Conservation (phyloP, 2,113 vertebrate genomes). For the rabbit (Oryctolagus cuniculus) region mOryCun1.1 NC_091434.1:173771501-173772000, state of each 20-base stretch:
- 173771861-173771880: too few species aligned
- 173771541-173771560: not conserved
- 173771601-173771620: conserved; percentile 18
- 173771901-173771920: too few species aligned
- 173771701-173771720: not conserved
- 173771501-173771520: conserved; percentile 7
- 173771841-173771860: not conserved
- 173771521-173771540: conserved; percentile 1
- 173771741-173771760: not conserved
- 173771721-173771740: not conserved
- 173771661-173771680: not conserved
- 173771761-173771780: not conserved
- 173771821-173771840: not conserved
- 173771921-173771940: too few species aligned
- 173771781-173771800: not conserved
- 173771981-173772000: too few species aligned
- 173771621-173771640: not conserved
- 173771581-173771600: conserved; percentile 28
- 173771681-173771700: not conserved
- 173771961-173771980: too few species aligned
- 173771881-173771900: too few species aligned
- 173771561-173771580: not conserved
- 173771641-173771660: not conserved
- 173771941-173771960: too few species aligned
- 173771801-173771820: accelerated